A percentile compares a stretch with the other conserved stretches of the same genome.
phyloP scores from a whole-genome alignment of 53 echinoderm and acorn worm species.

The Arbacia lixula region DNA sequence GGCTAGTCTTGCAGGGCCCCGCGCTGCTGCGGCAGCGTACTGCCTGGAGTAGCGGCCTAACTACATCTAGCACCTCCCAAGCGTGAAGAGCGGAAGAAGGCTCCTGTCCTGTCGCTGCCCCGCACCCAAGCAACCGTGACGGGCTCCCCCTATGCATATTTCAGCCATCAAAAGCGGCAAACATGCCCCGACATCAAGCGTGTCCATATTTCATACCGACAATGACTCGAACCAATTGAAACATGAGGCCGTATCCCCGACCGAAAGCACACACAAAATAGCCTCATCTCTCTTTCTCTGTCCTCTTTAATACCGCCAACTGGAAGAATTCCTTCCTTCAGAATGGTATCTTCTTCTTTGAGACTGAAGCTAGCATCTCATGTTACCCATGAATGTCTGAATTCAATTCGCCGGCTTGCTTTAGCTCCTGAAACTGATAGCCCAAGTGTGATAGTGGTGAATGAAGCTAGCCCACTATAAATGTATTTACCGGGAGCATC shows the following conservation, averaged over 20 bases:
- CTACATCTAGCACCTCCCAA: conserved; percentile 62
- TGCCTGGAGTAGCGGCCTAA: conserved; percentile 55
- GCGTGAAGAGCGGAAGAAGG: conserved; percentile 57
- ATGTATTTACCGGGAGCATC: conserved; percentile 55
- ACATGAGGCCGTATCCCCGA: conserved; percentile 43
- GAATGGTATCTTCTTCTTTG: not conserved
- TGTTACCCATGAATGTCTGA: conserved; percentile 44
- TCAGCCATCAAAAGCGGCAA: conserved; percentile 52
- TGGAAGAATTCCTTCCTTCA: not conserved
- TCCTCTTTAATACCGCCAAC: not conserved
- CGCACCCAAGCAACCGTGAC: conserved; percentile 48
- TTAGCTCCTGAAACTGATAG: conserved; percentile 31
- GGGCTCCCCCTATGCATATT: conserved; percentile 60
- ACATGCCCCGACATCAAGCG: conserved; percentile 57
- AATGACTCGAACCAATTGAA: conserved; percentile 32
- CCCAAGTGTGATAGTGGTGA: not conserved
- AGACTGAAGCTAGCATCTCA: conserved; percentile 7
- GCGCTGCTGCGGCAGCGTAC: conserved; percentile 3
- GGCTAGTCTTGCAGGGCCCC: not conserved
- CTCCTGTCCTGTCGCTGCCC: conserved; percentile 38
- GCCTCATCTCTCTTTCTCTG: conserved; percentile 23
- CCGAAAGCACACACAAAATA: no score
- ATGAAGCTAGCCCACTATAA: conserved; percentile 52
- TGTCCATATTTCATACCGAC: conserved; percentile 55
- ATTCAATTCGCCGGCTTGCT: conserved; percentile 32